Base-by-base conservation (phyloP, 2,113 vertebrate genomes). In the Chlamydotis undulata region DNA sequence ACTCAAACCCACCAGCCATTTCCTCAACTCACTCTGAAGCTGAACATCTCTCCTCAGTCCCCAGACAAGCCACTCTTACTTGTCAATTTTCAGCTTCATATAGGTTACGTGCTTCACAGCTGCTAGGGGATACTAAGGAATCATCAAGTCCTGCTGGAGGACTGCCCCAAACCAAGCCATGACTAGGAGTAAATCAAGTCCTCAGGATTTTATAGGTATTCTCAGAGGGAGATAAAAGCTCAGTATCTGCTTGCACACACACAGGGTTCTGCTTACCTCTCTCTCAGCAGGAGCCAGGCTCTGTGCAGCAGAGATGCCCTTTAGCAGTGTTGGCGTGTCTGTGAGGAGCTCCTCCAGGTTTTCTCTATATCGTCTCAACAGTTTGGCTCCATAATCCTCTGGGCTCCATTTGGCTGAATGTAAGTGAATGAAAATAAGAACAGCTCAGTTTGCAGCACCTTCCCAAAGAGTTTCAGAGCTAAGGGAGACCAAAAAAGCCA, bases 291-390 rank as follows among this genome's bases (percentile, higher is more conserved):
- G 81, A 89, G 95, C 70, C 91, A 98, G 73, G 55, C 91, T 94
- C 73, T 80, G 93, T 79, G 94, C 75, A 19, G 93, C 89, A 74
- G 97, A 91, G 71, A 98, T 97, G 69, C 86, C 80, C 59, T 84
- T 63, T 45, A 98, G 88, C 49, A 98, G 89, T 35, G 47, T 33
- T 77, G 96, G 69, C 35, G 76, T 79, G 83, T 98, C 97, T 35
- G 92, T 94, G 67, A 98, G 96, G 55, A 98, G 88, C 70, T 97
- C 93, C 31, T 70, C 90, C 15, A 98, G 93, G 75, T 96, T 97
- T 87, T 97, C 93, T 25, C 59, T 71, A 77, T 97, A 98, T 15
- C 39, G 93, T 76, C 83, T 96, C 91, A 98, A 85, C 3, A 98
- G 90, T 73, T 97, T 93, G n/a, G 87, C 85, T 60, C 97, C 98